Percentiles rank a stretch among this genome's conserved stretches.
Conservation (phyloP, 1,140 invertebrate species). For the Drosophila tani region DNA sequence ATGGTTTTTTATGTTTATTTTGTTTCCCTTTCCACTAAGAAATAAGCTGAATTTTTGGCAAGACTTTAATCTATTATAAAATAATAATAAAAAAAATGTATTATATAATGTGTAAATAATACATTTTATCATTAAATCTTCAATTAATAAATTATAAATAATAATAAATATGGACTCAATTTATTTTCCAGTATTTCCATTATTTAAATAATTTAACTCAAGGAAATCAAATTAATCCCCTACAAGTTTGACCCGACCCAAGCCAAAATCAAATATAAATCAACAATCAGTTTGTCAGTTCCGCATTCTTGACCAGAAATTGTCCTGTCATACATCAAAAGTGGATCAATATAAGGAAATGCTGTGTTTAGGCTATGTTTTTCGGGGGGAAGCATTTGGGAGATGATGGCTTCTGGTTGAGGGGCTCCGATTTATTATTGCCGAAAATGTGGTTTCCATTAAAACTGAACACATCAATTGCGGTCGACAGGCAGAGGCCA, state of each 20-base stretch:
- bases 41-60: neutral
- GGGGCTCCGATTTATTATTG: constrained; percentile 46
- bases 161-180: neutral
- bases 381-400: constrained; percentile 16
- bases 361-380: neutral
- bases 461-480: constrained; percentile 73
- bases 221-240: neutral
- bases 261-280: constrained; percentile 39
- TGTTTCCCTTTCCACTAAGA: too few relatives aligned
- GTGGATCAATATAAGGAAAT: constrained; percentile 32
- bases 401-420: constrained; percentile 23
- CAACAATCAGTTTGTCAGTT: constrained; percentile 26
- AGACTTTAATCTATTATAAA: too few relatives aligned
- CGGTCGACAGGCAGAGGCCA: constrained; percentile 15
- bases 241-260: constrained; percentile 11
- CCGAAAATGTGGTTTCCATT: constrained; percentile 68
- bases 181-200: neutral
- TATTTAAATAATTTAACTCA: neutral
- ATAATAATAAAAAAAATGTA: too few relatives aligned
- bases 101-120: too few relatives aligned
- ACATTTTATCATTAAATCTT: too few relatives aligned
- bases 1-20: too few relatives aligned
- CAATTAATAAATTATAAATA: too few relatives aligned
- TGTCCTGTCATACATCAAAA: constrained; percentile 43
- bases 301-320: constrained; percentile 18